A percentile compares a stretch with the other conserved stretches of the same genome.
phyloP scores from a whole-genome alignment of 2,113 vertebrate species.

The Puma concolor region DNA sequence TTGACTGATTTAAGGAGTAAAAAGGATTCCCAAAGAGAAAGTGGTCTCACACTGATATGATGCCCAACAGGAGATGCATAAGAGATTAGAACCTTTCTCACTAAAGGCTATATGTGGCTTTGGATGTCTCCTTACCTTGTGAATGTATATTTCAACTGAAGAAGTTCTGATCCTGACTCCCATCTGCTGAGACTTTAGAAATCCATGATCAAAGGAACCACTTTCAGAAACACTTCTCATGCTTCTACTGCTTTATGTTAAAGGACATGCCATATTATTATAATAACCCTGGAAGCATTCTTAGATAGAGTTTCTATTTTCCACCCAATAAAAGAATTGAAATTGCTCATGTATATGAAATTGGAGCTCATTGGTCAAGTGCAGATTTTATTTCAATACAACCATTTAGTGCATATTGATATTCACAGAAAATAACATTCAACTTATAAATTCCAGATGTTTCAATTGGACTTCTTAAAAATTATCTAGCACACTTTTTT shows the following conservation, averaged over 20 bases:
- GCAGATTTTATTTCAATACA: not conserved
- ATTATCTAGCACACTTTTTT: not conserved
- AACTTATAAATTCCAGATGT: not conserved
- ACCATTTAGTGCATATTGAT: not conserved
- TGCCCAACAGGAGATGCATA: not conserved
- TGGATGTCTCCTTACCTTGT: not conserved
- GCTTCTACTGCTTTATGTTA: not conserved
- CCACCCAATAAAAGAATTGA: not conserved
- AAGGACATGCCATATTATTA: not conserved
- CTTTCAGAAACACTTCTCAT: not conserved
- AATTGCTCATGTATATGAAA: not conserved
- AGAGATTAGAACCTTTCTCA: not conserved
- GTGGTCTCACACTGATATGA: not conserved
- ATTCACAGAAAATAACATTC: slow-evolving; percentile 25
- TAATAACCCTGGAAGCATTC: not conserved
- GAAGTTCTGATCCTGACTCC: not conserved
- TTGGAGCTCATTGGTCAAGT: not conserved
- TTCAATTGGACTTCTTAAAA: not conserved
- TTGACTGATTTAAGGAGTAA: not conserved
- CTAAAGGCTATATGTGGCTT: not conserved
- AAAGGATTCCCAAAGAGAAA: not conserved
- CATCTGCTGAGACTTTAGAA: not conserved
- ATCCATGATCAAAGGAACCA: not conserved
- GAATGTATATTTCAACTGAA: not conserved
- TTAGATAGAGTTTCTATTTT: not conserved